A percentile compares a stretch with the other conserved stretches of the same genome.
Conservation (phyloP, 2,888 invertebrate genomes). For the Xanthorhoe designata region DNA sequence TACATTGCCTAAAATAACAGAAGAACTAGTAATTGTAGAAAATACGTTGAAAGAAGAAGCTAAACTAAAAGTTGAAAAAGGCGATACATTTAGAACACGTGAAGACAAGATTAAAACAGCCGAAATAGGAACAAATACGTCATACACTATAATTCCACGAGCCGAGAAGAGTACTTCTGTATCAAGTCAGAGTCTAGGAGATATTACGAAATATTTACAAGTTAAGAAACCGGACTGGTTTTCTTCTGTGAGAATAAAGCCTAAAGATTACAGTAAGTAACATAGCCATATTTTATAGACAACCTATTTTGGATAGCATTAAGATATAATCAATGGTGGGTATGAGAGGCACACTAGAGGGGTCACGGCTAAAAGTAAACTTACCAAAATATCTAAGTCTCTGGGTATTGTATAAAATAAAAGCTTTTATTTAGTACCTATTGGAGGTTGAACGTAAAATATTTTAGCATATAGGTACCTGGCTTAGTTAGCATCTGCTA, state of each 20-base stretch:
- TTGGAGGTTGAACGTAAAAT: too few species aligned
- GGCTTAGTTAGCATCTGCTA: too few species aligned
- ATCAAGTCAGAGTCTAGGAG: conserved; percentile 27
- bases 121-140: conserved; percentile 28
- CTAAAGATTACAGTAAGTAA: conserved; percentile 51
- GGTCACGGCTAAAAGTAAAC: too few species aligned
- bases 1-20: conserved; percentile 21
- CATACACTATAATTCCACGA: conserved; percentile 14
- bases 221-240: conserved; percentile 16
- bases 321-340: too few species aligned
- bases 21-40: conserved; percentile 14
- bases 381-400: too few species aligned
- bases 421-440: too few species aligned
- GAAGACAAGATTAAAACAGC: conserved; percentile 5
- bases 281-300: neutral
- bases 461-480: too few species aligned
- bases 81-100: neutral
- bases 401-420: too few species aligned
- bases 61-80: conserved; percentile 14
- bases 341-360: too few species aligned
- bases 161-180: conserved; percentile 26
- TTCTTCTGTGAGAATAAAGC: conserved; percentile 28
- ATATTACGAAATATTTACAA: conserved; percentile 17
- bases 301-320: neutral
- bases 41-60: conserved; percentile 5